Base-by-base conservation (phyloP, 2,113 vertebrate species). In the Macroglossus sobrinus region DNA sequence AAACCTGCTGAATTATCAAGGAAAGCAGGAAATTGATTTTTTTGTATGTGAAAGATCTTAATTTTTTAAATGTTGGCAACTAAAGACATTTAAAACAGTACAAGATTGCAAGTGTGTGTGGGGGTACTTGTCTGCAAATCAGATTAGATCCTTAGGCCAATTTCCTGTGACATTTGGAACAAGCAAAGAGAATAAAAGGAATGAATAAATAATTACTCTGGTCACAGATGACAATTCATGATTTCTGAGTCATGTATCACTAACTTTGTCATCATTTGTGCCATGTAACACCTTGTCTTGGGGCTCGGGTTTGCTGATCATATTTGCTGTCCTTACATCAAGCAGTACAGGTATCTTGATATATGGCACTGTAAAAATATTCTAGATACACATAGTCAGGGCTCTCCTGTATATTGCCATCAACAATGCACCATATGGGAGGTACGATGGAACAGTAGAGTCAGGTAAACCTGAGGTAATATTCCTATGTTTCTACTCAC, bases 131-230 rank as follows among this genome's bases (percentile, higher is more conserved):
- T 21, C 64, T 74, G 33, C 22, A 89, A 69, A 86, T 89, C 57
- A 89, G 63, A 53, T 87, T 11, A 94, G 75, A 43, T 69, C 63
- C 35, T 90, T 4, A 43, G 61, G 55, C 30, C 40, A 81, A 76
- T 14, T 84, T 84, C 53, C 33, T 82, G n/a, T 71, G 84, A 89
- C 35, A 71, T 87, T 71, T 93, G 74, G n/a, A 85, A 66, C 3
- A 68, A 95, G 47, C 40, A 45, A 89, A 76, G 72, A 57, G 59
- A 74, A 75, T 74, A 53, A 93, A 96, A 61, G 71, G 68, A 66
- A 78, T 8, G 92, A 93, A 69, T 74, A 78, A 89, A 66, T 69
- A 55, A 82, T 1, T 68, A 40, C 7, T 21, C 33, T 64, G 30
- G 33, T 86, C 79, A 75, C 57, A 78, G 50, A 74, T 43, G 79